Base-by-base conservation (phyloP, 2,113 vertebrate species). In the Coregonus clupeaformis region DNA sequence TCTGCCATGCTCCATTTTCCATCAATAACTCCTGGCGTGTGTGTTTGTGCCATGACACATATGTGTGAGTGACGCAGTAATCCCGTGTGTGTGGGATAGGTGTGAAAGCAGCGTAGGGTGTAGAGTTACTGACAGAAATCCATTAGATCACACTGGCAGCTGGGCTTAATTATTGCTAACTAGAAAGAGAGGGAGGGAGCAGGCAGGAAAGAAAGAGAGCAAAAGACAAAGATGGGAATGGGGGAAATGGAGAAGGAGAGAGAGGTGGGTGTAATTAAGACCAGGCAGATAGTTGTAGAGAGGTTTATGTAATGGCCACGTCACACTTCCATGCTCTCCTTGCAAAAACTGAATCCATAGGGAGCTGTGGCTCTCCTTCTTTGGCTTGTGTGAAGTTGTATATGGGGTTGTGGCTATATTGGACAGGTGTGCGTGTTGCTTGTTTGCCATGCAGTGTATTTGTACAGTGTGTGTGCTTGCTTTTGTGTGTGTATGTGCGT, bases 141-240 rank as follows among this genome's bases (percentile, higher is more conserved):
- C 75, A 83, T 89, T 88, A 88, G 84, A 73, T 88, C 73, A 68
- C 80, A 74, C 71, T 82, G 82, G 80, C 89, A 88, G 88, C 84
- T 78, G 27, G 74, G 77, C 82, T 85, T 91, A 91, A 91, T 92
- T 91, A 92, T 88, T 71, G 83, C 87, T 88, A 90, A 88, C 86
- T 85, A 84, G 75, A 62, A 47, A 45, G 32, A 75, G 66, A 27
- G 71, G 52, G 82, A 77, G 77, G 77, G 75, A 55, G 59, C 36
- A 32, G 72, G 63, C 29, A 69, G 52, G 78, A 78, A 45, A 64
- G 55, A 76, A 13, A 70, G 36, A n/a, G n/a, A n/a, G n/a, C n/a
- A n/a, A n/a, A n/a, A n/a, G n/a, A n/a, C n/a, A n/a, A n/a, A 36
- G 36, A 36, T 36, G 36, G 18, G 22, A 52, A 68, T 36, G 13